These are phyloP conservation scores for Seira musarum DNA, from an alignment of 2,888 invertebrate species.

Conservation along the genomic window DNA sequence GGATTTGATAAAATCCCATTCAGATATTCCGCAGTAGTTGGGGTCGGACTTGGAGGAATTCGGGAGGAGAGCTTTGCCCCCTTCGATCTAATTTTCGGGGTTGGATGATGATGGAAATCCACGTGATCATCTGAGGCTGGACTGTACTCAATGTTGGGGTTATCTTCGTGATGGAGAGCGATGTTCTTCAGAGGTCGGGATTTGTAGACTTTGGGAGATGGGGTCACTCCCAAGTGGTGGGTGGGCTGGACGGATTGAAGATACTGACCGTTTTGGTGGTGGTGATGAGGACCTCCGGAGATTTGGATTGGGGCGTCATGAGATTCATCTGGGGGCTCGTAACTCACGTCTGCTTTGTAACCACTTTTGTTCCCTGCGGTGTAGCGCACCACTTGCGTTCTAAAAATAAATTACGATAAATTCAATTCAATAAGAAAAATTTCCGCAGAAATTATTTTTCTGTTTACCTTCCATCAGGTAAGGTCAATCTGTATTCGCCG, in stretches of 20 bases:
- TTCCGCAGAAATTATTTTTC: not conserved
- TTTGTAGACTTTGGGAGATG: conserved; percentile 48
- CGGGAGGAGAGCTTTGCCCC: conserved; percentile 1
- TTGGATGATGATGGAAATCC: conserved; percentile 18
- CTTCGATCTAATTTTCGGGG: conserved; percentile 46
- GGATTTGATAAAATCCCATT: too few relatives aligned
- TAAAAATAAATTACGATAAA: conserved; percentile 29
- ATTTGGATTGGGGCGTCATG: not conserved
- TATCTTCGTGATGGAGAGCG: conserved; percentile 14
- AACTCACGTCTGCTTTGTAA: conserved; percentile 88
- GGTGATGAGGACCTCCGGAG: not conserved
- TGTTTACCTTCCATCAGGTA: conserved; percentile 65
- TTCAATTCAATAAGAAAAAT: conserved; percentile 6
- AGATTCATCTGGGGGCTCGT: conserved; percentile 74
- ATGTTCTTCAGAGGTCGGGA: conserved; percentile 45
- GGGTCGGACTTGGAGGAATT: conserved; percentile 24
- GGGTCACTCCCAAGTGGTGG: conserved; percentile 34
- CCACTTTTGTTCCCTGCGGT: conserved; percentile 92
- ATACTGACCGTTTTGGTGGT: conserved; percentile 30
- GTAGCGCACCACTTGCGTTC: conserved; percentile 84
- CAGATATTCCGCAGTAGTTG: not conserved
- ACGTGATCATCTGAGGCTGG: conserved; percentile 15
- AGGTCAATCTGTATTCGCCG: conserved; percentile 77
- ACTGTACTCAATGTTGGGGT: conserved; percentile 25
- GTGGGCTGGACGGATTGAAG: conserved; percentile 34